phyloP scores from a whole-genome alignment of 2,797 vertebrate genomes.

The Sciurus vulgaris region DNA sequence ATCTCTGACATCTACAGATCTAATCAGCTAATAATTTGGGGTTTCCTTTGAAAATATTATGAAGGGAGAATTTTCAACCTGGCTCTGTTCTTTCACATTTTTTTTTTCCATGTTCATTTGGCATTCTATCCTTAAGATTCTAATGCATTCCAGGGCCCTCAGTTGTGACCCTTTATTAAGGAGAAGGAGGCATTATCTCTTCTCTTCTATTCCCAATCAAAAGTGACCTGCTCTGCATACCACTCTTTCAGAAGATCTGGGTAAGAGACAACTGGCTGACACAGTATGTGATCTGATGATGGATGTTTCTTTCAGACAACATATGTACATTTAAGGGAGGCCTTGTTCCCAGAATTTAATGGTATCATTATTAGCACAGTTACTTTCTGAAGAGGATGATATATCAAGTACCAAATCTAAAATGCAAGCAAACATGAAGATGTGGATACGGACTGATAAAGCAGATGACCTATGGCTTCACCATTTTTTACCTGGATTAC shows the following conservation, averaged over 20 bases:
- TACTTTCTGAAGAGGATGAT: not conserved
- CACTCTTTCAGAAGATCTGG: not conserved
- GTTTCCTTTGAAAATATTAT: not conserved
- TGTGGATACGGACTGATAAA: not conserved
- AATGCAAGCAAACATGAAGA: not conserved
- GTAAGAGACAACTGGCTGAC: not conserved
- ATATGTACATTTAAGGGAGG: not conserved
- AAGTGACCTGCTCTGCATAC: not conserved
- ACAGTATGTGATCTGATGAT: not conserved
- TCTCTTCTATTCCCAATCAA: not conserved
- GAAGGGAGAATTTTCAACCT: not conserved
- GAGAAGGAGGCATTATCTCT: not conserved
- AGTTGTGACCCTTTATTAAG: not conserved
- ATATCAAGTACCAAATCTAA: not conserved
- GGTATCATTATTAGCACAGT: not conserved
- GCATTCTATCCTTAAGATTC: not conserved
- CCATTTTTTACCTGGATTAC: not conserved
- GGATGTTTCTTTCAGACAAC: not conserved
- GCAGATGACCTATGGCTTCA: not conserved
- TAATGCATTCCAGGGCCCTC: not conserved
- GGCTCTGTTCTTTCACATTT: not conserved
- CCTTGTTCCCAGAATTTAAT: not conserved
- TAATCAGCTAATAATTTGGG: not conserved
- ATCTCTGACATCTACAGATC: not conserved
- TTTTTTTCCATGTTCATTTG: not conserved